Conservation (phyloP, 1,140 invertebrate genomes). For the Zaprionus lachaisei region DNA sequence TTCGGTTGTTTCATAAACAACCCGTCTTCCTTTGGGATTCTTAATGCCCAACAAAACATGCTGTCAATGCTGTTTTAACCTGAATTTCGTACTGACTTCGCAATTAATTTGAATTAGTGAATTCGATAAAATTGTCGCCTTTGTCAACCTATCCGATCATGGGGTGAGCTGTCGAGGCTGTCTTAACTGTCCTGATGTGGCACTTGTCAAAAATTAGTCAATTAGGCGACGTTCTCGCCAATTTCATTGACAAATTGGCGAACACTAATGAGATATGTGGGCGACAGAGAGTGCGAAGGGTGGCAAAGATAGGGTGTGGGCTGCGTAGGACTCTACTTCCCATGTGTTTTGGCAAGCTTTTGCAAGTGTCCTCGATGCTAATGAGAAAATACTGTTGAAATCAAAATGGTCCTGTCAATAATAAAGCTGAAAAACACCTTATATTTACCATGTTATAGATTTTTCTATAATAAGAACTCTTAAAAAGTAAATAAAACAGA, state of each 20-base stretch:
- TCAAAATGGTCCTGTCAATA: constrained; percentile 2
- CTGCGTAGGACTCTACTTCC: not conserved
- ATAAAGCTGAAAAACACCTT: not conserved
- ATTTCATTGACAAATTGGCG: constrained; percentile 55
- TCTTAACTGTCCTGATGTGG: constrained; percentile 38
- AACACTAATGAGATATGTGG: constrained; percentile 44
- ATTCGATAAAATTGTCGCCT: constrained; percentile 17
- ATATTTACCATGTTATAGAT: too few relatives aligned
- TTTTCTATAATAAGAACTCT: too few relatives aligned
- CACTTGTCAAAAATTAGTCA: constrained; percentile 73
- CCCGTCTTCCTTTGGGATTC: not conserved
- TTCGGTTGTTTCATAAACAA: too few relatives aligned
- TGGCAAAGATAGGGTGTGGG: too few relatives aligned
- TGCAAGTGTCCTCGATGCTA: constrained; percentile 30
- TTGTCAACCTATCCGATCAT: not conserved
- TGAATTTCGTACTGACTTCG: constrained; percentile 54
- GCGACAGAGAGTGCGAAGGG: not conserved
- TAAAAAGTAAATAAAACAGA: too few relatives aligned
- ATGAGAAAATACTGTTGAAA: constrained; percentile 25
- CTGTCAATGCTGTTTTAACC: constrained; percentile 41
- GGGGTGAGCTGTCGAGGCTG: constrained; percentile 25
- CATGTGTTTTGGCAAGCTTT: constrained; percentile 18
- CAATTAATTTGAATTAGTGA: constrained; percentile 67
- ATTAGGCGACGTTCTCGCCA: constrained; percentile 57
- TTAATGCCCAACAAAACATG: not conserved